Evolutionary conservation across 2,888 invertebrate species (phyloP).

Genomic region (Pristionchus arcanus): DNA sequence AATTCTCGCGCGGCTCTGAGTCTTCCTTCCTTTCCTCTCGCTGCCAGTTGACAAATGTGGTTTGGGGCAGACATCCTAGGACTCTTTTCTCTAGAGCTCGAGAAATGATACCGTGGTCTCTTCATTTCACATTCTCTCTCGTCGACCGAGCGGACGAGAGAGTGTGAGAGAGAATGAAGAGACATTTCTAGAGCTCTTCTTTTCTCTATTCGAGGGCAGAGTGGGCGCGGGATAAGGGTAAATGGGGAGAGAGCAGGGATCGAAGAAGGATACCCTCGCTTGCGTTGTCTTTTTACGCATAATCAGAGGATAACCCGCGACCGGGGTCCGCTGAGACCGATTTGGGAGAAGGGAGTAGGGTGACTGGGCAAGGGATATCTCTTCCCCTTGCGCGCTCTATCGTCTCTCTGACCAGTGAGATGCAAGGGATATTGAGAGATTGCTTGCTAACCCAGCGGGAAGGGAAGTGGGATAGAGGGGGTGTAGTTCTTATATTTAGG

Average conservation of each 20-base stretch:
- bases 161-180: no score
- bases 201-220: neutral
- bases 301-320: slow-evolving; percentile 37
- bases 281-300: slow-evolving; percentile 43
- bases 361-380: neutral
- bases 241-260: neutral
- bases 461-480: no score
- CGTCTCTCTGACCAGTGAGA: no score
- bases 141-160: no score
- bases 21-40: neutral
- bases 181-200: no score
- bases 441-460: no score
- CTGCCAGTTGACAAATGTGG: slow-evolving; percentile 38
- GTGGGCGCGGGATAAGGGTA: neutral
- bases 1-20: neutral
- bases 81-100: no score
- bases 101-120: no score
- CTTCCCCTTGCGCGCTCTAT: no score
- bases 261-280: neutral
- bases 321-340: slow-evolving; percentile 26
- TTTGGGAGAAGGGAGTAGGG: neutral
- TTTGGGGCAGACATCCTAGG: neutral
- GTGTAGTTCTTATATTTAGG: no score
- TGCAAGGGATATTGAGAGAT: no score
- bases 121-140: no score